Conservation (phyloP, 2,888 invertebrate genomes). For the Sceliomorpha sp. region DNA sequence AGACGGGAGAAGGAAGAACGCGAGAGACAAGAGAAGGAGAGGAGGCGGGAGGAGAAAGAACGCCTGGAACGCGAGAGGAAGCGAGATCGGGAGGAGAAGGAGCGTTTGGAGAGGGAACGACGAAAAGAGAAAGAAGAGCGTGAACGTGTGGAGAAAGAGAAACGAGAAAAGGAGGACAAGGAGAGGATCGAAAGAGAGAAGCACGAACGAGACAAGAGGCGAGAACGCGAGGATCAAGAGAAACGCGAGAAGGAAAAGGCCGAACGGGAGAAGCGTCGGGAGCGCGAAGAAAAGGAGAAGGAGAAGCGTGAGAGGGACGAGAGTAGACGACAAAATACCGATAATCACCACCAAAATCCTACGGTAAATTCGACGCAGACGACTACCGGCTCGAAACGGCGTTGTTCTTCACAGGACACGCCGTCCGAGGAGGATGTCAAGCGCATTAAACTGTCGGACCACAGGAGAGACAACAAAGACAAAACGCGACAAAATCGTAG, state of each 20-base stretch:
- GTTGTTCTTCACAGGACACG: slow-evolving; percentile 89
- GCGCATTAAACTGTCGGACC: slow-evolving; percentile 83
- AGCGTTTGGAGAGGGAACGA: slow-evolving; percentile 77
- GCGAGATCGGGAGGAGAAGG: slow-evolving; percentile 69
- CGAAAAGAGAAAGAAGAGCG: slow-evolving; percentile 79
- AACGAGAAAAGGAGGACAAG: slow-evolving; percentile 75
- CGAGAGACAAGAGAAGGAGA: slow-evolving; percentile 73
- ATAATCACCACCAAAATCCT: slow-evolving; percentile 72
- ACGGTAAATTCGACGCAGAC: slow-evolving; percentile 69
- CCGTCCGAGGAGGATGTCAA: slow-evolving; percentile 84
- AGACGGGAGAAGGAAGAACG: slow-evolving; percentile 79
- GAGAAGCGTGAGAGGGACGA: slow-evolving; percentile 78
- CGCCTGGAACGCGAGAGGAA: slow-evolving; percentile 71
- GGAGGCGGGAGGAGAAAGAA: slow-evolving; percentile 72
- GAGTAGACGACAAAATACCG: slow-evolving; percentile 71
- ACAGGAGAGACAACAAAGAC: slow-evolving; percentile 88
- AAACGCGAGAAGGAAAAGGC: slow-evolving; percentile 77
- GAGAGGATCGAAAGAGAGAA: slow-evolving; percentile 78
- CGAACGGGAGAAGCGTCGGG: slow-evolving; percentile 71
- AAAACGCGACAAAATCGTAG: slow-evolving; percentile 75
- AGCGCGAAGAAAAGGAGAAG: slow-evolving; percentile 80
- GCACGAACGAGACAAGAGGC: slow-evolving; percentile 72
- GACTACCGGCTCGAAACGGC: slow-evolving; percentile 86
- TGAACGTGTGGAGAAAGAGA: slow-evolving; percentile 72
- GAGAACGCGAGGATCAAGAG: slow-evolving; percentile 79